Conservation (phyloP, 2,113 vertebrate species). For the Ptilonorhynchus violaceus region DNA sequence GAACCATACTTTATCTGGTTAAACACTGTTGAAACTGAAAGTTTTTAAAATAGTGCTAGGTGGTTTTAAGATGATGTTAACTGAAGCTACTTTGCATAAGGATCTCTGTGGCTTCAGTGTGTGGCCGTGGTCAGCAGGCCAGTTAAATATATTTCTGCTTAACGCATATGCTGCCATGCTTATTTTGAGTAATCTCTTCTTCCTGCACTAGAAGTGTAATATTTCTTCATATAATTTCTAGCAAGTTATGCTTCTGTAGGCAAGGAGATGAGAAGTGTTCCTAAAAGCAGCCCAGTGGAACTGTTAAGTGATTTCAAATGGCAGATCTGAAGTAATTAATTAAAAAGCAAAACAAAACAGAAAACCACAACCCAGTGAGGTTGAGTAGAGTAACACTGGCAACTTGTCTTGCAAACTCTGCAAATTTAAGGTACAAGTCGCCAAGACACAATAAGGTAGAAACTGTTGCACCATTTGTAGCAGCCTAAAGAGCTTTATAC, state of each 20-base stretch:
- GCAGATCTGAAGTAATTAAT: not conserved
- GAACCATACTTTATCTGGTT: not conserved
- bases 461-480: not conserved
- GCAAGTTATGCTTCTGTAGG: not conserved
- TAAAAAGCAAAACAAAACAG: not conserved
- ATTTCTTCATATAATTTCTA: not conserved
- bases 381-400: not conserved
- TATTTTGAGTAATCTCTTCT: not conserved
- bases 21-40: slow-evolving; percentile 12
- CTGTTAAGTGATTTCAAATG: not conserved
- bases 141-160: not conserved
- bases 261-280: not conserved
- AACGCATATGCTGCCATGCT: not conserved
- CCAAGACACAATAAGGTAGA: not conserved
- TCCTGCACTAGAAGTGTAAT: not conserved
- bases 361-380: not conserved
- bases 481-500: not conserved
- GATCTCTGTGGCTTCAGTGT: not conserved
- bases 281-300: not conserved
- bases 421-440: not conserved
- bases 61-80: not conserved
- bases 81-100: not conserved
- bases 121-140: not conserved
- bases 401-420: not conserved
- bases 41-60: not conserved